Conservation (phyloP, 2,113 vertebrate genomes). For the Cyprinodon variegatus region DNA sequence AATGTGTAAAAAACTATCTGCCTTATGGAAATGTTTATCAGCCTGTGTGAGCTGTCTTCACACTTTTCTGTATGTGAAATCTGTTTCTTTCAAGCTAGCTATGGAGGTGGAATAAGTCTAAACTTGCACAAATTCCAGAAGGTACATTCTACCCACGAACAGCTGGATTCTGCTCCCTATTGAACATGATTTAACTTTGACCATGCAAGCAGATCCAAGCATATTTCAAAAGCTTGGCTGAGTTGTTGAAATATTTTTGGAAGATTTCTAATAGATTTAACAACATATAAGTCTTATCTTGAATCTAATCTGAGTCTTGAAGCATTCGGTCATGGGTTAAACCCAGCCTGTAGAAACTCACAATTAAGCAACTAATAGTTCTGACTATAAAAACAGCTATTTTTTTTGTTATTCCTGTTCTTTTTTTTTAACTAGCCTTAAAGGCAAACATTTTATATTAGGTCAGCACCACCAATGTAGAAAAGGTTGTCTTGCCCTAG, state of each 20-base stretch:
- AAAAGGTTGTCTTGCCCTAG: no score
- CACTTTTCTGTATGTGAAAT: not conserved
- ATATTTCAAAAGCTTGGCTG: slow-evolving; percentile 16
- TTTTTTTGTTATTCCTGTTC: not conserved
- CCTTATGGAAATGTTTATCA: not conserved
- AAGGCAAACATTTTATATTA: no score
- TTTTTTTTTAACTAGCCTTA: not conserved
- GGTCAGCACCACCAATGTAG: no score
- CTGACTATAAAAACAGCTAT: not conserved
- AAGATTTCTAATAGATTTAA: not conserved
- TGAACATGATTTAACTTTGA: slow-evolving; percentile 2
- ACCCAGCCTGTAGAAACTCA: not conserved
- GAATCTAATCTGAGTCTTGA: not conserved
- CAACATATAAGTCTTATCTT: slow-evolving; percentile 26
- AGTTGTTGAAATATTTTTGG: slow-evolving; percentile 3
- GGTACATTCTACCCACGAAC: not conserved
- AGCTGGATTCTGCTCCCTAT: not conserved
- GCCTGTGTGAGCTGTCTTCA: not conserved
- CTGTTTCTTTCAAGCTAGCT: not conserved
- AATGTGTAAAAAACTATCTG: not conserved
- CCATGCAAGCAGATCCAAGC: slow-evolving; percentile 17
- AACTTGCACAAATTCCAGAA: not conserved
- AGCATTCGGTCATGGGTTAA: slow-evolving; percentile 10
- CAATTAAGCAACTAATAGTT: not conserved
- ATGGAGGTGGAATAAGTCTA: not conserved